Conservation (phyloP, 2,888 invertebrate genomes). For the Eristalinus sepulchralis region DNA sequence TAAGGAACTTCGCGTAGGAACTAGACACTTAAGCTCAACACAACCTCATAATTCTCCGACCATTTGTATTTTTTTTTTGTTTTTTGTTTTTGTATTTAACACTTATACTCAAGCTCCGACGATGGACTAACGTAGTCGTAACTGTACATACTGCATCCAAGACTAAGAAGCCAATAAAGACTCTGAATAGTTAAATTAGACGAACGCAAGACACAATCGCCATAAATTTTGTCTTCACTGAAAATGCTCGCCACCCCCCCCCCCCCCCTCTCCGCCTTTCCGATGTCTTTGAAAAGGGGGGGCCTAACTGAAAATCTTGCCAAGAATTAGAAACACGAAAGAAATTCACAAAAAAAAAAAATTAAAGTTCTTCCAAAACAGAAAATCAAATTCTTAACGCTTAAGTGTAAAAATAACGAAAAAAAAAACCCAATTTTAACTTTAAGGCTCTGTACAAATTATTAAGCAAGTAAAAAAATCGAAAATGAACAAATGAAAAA, state of each 20-base stretch:
- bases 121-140: constrained; percentile 34
- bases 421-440: neutral
- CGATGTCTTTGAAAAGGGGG: constrained; percentile 29
- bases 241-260: neutral
- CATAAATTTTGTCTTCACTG: constrained; percentile 40
- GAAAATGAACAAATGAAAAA: neutral
- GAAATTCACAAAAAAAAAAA: constrained; percentile 12
- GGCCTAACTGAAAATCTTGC: constrained; percentile 58
- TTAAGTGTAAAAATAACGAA: constrained; percentile 41
- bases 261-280: no score
- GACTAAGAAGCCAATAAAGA: constrained; percentile 81
- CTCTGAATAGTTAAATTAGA: constrained; percentile 74
- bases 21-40: constrained; percentile 42
- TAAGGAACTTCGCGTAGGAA: constrained; percentile 72
- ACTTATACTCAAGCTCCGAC: constrained; percentile 45
- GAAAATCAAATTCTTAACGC: constrained; percentile 5
- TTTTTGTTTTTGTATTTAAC: constrained; percentile 39
- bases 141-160: constrained; percentile 73
- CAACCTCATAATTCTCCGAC: constrained; percentile 57
- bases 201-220: constrained; percentile 36
- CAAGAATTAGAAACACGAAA: constrained; percentile 31
- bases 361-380: constrained; percentile 53
- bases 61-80: constrained; percentile 45
- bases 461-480: constrained; percentile 8
- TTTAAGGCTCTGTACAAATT: constrained; percentile 56